Conservation (phyloP, 2,113 vertebrate genomes). For the Gnathonemus echidnorhynchus region DNA sequence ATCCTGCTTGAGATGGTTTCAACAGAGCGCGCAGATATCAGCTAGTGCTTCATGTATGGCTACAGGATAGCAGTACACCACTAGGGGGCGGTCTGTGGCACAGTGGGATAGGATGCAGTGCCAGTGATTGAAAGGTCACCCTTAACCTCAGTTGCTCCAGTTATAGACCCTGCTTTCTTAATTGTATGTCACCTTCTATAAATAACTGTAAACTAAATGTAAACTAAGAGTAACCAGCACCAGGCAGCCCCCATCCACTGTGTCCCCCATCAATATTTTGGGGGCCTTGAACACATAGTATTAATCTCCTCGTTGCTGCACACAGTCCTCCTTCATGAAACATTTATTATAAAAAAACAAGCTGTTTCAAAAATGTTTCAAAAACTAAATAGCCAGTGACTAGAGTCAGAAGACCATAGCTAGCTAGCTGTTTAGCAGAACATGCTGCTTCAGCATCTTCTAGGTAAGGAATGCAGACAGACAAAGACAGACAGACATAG, state of each 20-base stretch:
- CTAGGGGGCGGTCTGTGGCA: not conserved
- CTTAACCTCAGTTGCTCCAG: not conserved
- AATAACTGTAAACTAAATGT: not conserved
- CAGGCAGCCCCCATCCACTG: not conserved
- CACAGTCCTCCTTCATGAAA: not conserved
- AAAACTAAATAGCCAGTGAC: not conserved
- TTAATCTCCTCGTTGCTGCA: not conserved
- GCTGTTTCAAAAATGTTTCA: not conserved
- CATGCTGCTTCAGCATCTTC: not conserved
- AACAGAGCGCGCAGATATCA: not conserved
- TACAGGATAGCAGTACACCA: not conserved
- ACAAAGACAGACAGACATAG: too few species aligned
- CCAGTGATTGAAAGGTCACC: not conserved
- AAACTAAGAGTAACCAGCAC: not conserved
- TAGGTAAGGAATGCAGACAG: too few species aligned
- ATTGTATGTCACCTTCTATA: not conserved
- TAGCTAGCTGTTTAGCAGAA: not conserved
- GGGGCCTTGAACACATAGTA: not conserved
- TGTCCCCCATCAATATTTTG: not conserved
- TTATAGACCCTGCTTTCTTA: not conserved
- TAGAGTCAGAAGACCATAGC: not conserved
- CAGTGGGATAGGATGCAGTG: not conserved
- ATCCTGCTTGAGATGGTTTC: not conserved
- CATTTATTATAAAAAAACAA: not conserved
- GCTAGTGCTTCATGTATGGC: not conserved